phyloP scores from a whole-genome alignment of 1,140 invertebrate genomes.

The Gonioctena quinquepunctata region DNA sequence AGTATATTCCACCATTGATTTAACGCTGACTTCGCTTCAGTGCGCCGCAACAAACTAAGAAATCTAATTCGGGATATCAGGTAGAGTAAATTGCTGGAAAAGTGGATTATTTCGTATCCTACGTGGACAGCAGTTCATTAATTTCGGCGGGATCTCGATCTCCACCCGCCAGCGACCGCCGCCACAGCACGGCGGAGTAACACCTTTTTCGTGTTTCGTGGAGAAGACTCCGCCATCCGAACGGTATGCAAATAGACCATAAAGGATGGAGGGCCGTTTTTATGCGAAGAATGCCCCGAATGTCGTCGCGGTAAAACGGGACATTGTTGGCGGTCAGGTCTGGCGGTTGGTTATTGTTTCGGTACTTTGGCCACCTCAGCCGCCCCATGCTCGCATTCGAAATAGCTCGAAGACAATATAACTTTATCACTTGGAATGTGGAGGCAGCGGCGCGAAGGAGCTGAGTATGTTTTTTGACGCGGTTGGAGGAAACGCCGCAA shows the following conservation, averaged over 20 bases:
- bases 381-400: constrained; percentile 6
- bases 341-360: constrained; percentile 6
- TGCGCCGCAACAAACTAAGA: not conserved
- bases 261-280: constrained; percentile 39
- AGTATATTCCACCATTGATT: too few relatives aligned
- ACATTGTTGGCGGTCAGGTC: constrained; percentile 5
- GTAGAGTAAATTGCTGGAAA: constrained; percentile 49
- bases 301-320: constrained; percentile 4
- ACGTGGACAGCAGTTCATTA: constrained; percentile 53
- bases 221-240: constrained; percentile 30
- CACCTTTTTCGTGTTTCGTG: constrained; percentile 53
- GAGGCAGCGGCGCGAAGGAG: too few relatives aligned
- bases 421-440: not conserved
- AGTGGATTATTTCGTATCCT: constrained; percentile 50
- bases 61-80: constrained; percentile 7
- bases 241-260: constrained; percentile 45
- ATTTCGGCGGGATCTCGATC: constrained; percentile 30
- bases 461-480: not conserved
- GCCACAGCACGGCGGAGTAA: constrained; percentile 33
- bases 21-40: too few relatives aligned
- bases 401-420: not conserved
- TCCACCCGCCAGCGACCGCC: not conserved
- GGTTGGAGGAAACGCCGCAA: too few relatives aligned
- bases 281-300: constrained; percentile 31
- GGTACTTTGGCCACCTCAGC: constrained; percentile 23